Evolutionary conservation across 2,113 vertebrate species (phyloP).

Genomic region (Aegithalos caudatus): DNA sequence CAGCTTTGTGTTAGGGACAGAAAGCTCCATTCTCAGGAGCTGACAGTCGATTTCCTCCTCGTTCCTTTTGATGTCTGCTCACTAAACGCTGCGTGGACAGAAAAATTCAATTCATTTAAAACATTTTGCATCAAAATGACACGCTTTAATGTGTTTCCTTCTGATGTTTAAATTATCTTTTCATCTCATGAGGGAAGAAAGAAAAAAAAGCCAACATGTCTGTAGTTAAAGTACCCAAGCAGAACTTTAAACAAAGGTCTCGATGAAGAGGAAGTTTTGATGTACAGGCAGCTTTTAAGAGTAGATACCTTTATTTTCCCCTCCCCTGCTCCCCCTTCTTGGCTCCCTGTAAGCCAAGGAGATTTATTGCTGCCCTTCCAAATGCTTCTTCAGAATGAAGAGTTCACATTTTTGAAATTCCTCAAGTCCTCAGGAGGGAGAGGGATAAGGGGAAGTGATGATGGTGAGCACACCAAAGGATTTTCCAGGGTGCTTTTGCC

Average conservation of each 20-base stretch:
- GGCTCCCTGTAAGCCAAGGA: not conserved
- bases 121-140: conserved; percentile 64
- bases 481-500: not conserved
- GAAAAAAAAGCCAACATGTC: not conserved
- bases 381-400: conserved; percentile 10
- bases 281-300: not conserved
- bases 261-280: conserved; percentile 2
- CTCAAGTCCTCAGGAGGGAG: conserved; percentile 37
- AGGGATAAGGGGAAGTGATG: not conserved
- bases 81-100: not conserved
- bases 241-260: conserved; percentile 33
- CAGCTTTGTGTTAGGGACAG: conserved; percentile 16
- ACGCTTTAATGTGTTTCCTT: conserved; percentile 54
- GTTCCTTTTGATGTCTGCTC: conserved; percentile 52
- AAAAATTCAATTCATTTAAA: conserved; percentile 50
- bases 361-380: conserved; percentile 51
- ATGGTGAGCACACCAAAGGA: not conserved
- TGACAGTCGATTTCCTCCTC: conserved; percentile 32
- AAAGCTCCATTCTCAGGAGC: not conserved
- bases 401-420: conserved; percentile 66
- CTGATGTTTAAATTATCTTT: conserved; percentile 59
- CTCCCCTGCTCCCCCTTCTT: not conserved
- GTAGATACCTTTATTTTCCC: not conserved
- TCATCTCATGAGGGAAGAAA: not conserved
- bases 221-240: conserved; percentile 31